Base-by-base conservation (phyloP, 2,797 vertebrate species). In the Crocidura indochinensis region DNA sequence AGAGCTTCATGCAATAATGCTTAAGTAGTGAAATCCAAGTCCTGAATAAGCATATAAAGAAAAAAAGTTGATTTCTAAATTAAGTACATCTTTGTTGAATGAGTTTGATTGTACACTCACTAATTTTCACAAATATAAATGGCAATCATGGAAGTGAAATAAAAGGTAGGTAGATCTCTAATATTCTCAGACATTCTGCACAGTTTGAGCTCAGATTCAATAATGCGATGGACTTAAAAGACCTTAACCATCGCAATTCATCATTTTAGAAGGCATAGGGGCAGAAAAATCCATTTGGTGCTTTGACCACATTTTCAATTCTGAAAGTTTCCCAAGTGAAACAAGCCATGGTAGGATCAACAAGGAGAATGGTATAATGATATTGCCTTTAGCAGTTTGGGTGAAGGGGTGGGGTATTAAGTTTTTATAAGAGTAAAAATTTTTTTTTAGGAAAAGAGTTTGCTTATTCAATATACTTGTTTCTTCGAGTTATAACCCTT, bases 271-370 rank as follows among this genome's bases (percentile, higher is more conserved):
- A 92, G 31, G 44, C 49, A 82, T 38, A 79, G n/a, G 44, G 65
- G 68, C 65, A 84, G 86, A 88, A 89, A 93, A 93, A 87, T 90
- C 87, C 71, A 82, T 94, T 82, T 91, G 81, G 49, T 92, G 62
- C 56, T 84, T 93, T 84, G 88, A 76, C 81, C 75, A 85, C 64
- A 91, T 79, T 94, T 92, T 94, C 81, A 82, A 86, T 94, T 92
- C 87, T 94, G 68, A 82, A 94, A 69, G 56, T 89, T 96, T 92
- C 68, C 89, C 81, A 82, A 83, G 80, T 88, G 74, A 94, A 94
- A 76, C 75, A 84, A 91, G 78, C 62, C 75, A 82, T 84, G 10
- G 77, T 53, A 71, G 69, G 72, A 60, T 94, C 87, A 79, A 69
- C 65, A 74, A 51, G 46, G 85, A 90, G 76, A 93, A 84, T 38